Conservation (phyloP, 2,797 vertebrate species). For the Scleropages formosus region DNA sequence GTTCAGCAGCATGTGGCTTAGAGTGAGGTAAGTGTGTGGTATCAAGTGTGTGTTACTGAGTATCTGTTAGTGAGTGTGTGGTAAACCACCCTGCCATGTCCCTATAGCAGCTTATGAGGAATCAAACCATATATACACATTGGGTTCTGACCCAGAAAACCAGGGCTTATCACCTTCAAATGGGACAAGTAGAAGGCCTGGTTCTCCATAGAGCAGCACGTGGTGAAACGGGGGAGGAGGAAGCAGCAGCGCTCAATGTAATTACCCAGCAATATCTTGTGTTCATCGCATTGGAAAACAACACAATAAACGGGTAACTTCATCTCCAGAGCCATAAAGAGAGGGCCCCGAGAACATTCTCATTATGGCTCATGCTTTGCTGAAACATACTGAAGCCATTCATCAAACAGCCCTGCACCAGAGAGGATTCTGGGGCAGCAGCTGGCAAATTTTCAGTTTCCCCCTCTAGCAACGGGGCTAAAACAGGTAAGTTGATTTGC, state of each 20-base stretch:
- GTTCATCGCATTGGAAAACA: conserved; percentile 5
- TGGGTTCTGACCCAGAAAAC: neutral
- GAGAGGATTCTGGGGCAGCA: neutral
- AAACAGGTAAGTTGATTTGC: neutral
- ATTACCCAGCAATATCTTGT: neutral
- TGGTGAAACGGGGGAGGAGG: neutral
- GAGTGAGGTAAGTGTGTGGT: too few relatives aligned
- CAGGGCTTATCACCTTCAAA: neutral
- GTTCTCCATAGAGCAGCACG: neutral
- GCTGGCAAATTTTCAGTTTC: neutral
- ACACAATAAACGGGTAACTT: neutral
- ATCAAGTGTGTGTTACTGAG: too few relatives aligned
- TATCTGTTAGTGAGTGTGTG: neutral
- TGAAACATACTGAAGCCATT: neutral
- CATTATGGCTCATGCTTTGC: neutral
- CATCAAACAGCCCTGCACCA: neutral
- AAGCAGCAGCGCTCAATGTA: neutral
- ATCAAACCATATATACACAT: too few relatives aligned
- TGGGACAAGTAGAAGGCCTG: neutral
- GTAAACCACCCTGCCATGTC: neutral
- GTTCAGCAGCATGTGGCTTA: too few relatives aligned
- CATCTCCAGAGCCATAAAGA: neutral
- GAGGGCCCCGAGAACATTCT: neutral
- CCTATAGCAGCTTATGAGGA: conserved; percentile 6
- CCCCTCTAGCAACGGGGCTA: neutral